Evolutionary conservation across 1,140 invertebrate species (phyloP), one percentile per base, ranked within the genome.

Genomic region (Paraescarpia echinospica): DNA sequence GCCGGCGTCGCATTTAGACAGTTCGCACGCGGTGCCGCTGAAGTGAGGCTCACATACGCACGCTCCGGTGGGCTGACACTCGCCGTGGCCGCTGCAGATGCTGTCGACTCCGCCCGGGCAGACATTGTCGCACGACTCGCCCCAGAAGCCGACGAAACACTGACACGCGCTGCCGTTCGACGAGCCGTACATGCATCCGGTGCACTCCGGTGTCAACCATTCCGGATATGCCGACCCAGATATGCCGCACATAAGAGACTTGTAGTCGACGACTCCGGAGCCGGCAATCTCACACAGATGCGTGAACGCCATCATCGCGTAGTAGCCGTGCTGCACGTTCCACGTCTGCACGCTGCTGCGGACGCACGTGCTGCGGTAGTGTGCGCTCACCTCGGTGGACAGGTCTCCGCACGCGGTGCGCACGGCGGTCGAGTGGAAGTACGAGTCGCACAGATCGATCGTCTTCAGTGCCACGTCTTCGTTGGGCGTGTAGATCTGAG

Each of bases 21-120:
- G 33, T 12, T 92, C 90, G 92, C 94, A 94, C 34, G 92, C 91
- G 35, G 88, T 33, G 91, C 94, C 94, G n/a, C 92, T 93, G 92
- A 93, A 94, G 91, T 94, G 93, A n/a, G 89, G 89, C 31, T 93
- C 89, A 92, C 94, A 94, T 33, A 93, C 90, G 90, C 94, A 94
- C 0, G 89, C 31, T 33, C 94, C 94, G 91, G 92, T 92, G 1
- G 89, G 93, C 18, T 91, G 91, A 91, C 94, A 94, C 1, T 34
- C 89, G 91, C 94, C 94, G 48, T 93, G 93, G 14, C 92, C 88
- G 88, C 89, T 94, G 91, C 94, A 94, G 8, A 94, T 93, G 41
- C 91, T 92, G 34, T n/a, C 59, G 41, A 77, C 48, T 12, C 93
- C 93, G 34, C 93, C 93, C 8, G 94, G 94, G 93, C 94, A 94